Evolutionary conservation across 2,113 vertebrate genomes (phyloP), one percentile per base, ranked within the genome.

Genomic region (Penelope pileata): DNA sequence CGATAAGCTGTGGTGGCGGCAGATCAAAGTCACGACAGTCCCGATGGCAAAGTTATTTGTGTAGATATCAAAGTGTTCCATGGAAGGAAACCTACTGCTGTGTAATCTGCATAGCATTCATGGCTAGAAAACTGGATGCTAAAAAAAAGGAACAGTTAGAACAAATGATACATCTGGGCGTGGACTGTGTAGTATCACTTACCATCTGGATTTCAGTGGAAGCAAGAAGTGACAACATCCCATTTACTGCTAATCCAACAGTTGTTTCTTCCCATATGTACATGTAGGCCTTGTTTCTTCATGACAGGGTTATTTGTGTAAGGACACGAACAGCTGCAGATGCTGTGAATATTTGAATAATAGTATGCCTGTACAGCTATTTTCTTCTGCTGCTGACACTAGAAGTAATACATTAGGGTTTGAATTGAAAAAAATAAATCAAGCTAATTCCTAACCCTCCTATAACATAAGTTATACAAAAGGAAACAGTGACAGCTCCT

Each of bases 1-100:
- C 3, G 6, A 14, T 38, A 43, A 36, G 26, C 23, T 54, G 42
- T 2, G n/a, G 1, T 30, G 64, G 73, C 2, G 1, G 22, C 1
- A 0, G n/a, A 45, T 73, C 53, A 62, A 66, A 93, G 83, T 3
- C 45, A 22, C 1, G 2, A 26, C 72, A 51, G 47, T 40, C 34
- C n/a, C 26, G 3, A 3, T 4, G 23, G 11, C 11, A 81, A 16
- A 38, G 63, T 51, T 73, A 8, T 68, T 69, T 60, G 1, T 11
- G 1, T 3, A 15, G 63, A 4, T 24, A 24, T 45, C 83, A 16
- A 50, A 83, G 79, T 12, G 53, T 42, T 60, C 27, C 23, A 63
- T 0, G 1, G 62, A 29, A 68, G 63, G 47, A 88, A 64, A 60
- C 6, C 13, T 38, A 3, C 12, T 16, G 80, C 64, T 9, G 16